These are phyloP conservation scores for Pandemis corylana DNA, from an alignment of 2,888 invertebrate species.

Conservation along the genomic window DNA sequence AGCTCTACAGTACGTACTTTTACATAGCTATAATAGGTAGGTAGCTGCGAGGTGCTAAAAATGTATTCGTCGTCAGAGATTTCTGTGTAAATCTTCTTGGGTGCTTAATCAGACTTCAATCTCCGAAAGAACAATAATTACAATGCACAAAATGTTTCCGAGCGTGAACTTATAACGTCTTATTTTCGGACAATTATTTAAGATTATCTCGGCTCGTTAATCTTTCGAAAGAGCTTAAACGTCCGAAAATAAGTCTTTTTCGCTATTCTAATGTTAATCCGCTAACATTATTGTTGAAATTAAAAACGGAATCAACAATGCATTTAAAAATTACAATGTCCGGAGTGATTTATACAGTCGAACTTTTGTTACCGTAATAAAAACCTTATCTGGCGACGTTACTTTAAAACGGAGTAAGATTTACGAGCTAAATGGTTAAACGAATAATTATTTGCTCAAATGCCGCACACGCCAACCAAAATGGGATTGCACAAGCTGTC, in stretches of 20 bases:
- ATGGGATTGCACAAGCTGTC: slow-evolving; percentile 48
- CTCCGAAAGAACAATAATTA: slow-evolving; percentile 13
- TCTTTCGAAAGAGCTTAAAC: slow-evolving; percentile 16
- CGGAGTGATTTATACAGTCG: slow-evolving; percentile 14
- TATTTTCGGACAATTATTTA: slow-evolving; percentile 31
- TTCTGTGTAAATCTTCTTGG: slow-evolving; percentile 1
- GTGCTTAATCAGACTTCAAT: slow-evolving; percentile 2
- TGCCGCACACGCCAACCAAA: slow-evolving; percentile 50
- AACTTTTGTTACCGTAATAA: slow-evolving; percentile 20
- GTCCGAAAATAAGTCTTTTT: slow-evolving; percentile 6
- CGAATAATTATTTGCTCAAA: slow-evolving; percentile 54
- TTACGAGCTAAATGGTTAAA: slow-evolving; percentile 51
- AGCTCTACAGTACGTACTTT: too few species aligned
- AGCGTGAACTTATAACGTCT: slow-evolving; percentile 36
- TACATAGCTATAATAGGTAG: too few species aligned
- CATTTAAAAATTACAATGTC: slow-evolving; percentile 12
- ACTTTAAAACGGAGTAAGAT: slow-evolving; percentile 52
- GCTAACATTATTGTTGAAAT: slow-evolving; percentile 20
- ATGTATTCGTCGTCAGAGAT: background rate
- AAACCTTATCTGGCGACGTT: slow-evolving; percentile 49
- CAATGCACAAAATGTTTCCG: slow-evolving; percentile 15
- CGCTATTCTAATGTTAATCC: slow-evolving; percentile 15
- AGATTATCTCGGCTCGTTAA: slow-evolving; percentile 32
- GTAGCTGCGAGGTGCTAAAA: background rate
- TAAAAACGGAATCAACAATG: slow-evolving; percentile 6